Base-by-base conservation (phyloP, 2,888 invertebrate genomes). In the Pammene fasciana region DNA sequence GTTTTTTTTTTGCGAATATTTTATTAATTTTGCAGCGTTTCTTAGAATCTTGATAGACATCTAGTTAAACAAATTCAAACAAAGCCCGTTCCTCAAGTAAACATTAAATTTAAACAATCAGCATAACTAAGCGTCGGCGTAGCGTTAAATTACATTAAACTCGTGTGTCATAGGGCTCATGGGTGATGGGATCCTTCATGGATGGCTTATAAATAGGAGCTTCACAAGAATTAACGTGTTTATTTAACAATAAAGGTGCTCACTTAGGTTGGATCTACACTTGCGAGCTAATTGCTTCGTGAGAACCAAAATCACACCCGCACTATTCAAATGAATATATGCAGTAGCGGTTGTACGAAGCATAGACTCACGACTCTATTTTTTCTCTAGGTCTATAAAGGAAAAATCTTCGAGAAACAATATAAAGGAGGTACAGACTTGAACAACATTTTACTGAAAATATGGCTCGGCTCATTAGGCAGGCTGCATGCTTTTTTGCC, bases 121-220 rank as follows among this genome's bases (percentile, higher is more conserved):
- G 68, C 77, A 73, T 77, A 70, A 72, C 77, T 72, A 64, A 65
- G 50, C 68, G 72, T 34, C 76, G 71, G 70, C 75, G 65, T 64
- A 72, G 68, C 75, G 76, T 68, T 71, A 75, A 75, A 72, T 73
- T 74, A 75, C 75, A 64, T 41, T 62, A 18, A 41, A 52, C 41
- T 26, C 62, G 26, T 10, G 59, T 59, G 45, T 59, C 45, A 59
- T 10, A 38, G 38, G 26, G 26, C 26, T 26, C 26, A 26, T 26
- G 26, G 26, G 26, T 26, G 26, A 26, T 26, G 26, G 26, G 61
- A 46, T 26, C 61, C 50, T 50, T 50, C 18, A 62, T 50, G 18
- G 6, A 38, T 52, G n/a, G 41, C 38, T 18, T 52, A 26, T 62
- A 62, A 61, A 62, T 62, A 61, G 36, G 3, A 60, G 9, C 11